A percentile compares a stretch with the other conserved stretches of the same genome.
Evolutionary conservation across 2,113 vertebrate species (phyloP).

Genomic region (Percopsis transmontana): DNA sequence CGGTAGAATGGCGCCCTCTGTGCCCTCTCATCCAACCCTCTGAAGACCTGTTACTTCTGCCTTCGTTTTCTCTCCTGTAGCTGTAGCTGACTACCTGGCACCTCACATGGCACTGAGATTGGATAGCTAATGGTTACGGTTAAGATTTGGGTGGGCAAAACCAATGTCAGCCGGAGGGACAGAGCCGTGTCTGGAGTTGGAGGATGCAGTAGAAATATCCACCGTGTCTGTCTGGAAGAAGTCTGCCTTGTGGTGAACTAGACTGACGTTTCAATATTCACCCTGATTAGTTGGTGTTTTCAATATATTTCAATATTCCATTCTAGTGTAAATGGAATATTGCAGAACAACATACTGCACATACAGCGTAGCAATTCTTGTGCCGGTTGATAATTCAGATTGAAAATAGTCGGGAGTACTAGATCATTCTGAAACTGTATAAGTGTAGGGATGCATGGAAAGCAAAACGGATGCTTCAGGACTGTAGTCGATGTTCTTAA

Average conservation of each 20-base stretch:
- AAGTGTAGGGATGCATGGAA: too few species aligned
- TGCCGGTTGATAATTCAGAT: too few species aligned
- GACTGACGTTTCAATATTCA: conserved; percentile 19
- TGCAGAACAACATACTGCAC: too few species aligned
- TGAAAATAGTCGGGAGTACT: too few species aligned
- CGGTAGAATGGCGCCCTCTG: conserved; percentile 66
- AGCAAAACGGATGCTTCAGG: too few species aligned
- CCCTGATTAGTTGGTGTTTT: too few species aligned
- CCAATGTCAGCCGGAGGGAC: conserved; percentile 51
- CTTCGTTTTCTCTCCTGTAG: conserved; percentile 70
- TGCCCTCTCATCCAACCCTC: conserved; percentile 73
- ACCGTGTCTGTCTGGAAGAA: conserved; percentile 18
- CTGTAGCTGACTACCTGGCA: conserved; percentile 20
- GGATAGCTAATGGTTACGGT: conserved; percentile 39
- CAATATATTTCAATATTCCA: too few species aligned
- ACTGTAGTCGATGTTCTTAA: too few species aligned
- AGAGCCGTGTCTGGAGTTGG: conserved; percentile 27
- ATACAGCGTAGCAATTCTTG: too few species aligned
- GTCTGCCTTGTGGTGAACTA: conserved; percentile 16
- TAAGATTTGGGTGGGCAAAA: conserved; percentile 62
- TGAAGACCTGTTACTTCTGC: conserved; percentile 74
- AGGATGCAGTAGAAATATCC: conserved; percentile 23
- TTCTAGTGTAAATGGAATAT: too few species aligned
- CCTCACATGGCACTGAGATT: too few species aligned
- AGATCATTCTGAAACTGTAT: too few species aligned